Evolutionary conservation across 2,888 invertebrate genomes (phyloP).

Genomic region (Stomorhina lunata): DNA sequence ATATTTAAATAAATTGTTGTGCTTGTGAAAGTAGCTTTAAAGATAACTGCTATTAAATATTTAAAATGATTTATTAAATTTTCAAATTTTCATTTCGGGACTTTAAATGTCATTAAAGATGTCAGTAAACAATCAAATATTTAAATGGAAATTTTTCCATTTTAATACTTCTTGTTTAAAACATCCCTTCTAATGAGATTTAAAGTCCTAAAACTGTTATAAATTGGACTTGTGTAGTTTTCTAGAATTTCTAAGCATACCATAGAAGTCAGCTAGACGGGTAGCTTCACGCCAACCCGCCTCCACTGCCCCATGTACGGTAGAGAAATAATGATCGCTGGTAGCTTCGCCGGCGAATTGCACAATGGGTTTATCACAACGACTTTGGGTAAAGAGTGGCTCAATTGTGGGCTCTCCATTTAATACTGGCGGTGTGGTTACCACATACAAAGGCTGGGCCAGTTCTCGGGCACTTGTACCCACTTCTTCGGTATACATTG

Average conservation of each 20-base stretch:
- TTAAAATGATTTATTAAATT: slow-evolving; percentile 59
- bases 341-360: slow-evolving; percentile 87
- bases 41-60: background rate
- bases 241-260: slow-evolving; percentile 64
- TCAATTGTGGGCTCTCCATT: slow-evolving; percentile 61
- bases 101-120: slow-evolving; percentile 64
- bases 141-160: background rate
- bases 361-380: slow-evolving; percentile 81
- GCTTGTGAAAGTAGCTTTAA: background rate
- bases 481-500: slow-evolving; percentile 82
- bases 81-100: slow-evolving; percentile 63
- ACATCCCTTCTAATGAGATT: slow-evolving; percentile 61
- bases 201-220: slow-evolving; percentile 72
- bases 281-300: slow-evolving; percentile 87
- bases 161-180: slow-evolving; percentile 36
- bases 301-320: slow-evolving; percentile 88
- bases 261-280: slow-evolving; percentile 80
- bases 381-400: slow-evolving; percentile 69
- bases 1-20: background rate
- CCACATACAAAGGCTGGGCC: slow-evolving; percentile 77
- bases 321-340: slow-evolving; percentile 84
- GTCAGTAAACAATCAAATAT: slow-evolving; percentile 28
- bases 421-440: slow-evolving; percentile 77
- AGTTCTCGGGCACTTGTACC: slow-evolving; percentile 82
- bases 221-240: slow-evolving; percentile 72